phyloP scores from a whole-genome alignment of 1,140 invertebrate genomes.

The Ceratoteleas bidentatus region DNA sequence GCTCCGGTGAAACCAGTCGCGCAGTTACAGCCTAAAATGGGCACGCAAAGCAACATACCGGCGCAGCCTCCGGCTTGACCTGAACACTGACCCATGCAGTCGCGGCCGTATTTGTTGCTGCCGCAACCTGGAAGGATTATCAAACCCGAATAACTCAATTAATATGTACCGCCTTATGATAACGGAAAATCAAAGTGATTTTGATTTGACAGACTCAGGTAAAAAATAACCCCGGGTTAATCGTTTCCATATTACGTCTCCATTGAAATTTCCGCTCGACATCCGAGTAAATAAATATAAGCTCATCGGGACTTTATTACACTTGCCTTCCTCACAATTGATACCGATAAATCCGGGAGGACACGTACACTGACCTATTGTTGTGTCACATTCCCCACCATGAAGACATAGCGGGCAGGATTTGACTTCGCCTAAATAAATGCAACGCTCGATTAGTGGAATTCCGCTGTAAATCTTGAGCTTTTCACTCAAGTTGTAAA shows the following conservation, averaged over 20 bases:
- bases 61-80: slow-evolving; percentile 52
- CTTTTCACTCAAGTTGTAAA: background rate
- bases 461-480: slow-evolving; percentile 7
- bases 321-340: slow-evolving; percentile 62
- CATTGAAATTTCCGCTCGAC: slow-evolving; percentile 10
- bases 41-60: slow-evolving; percentile 59
- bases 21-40: slow-evolving; percentile 56
- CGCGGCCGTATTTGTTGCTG: slow-evolving; percentile 57
- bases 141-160: slow-evolving; percentile 41
- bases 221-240: background rate
- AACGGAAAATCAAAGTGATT: no score
- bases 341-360: slow-evolving; percentile 59
- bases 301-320: slow-evolving; percentile 18
- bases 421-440: slow-evolving; percentile 40
- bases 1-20: slow-evolving; percentile 57
- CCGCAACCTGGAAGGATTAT: slow-evolving; percentile 55
- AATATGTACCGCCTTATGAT: background rate
- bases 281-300: slow-evolving; percentile 40
- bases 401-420: slow-evolving; percentile 53
- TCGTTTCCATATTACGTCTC: slow-evolving; percentile 1
- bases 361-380: slow-evolving; percentile 59
- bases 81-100: slow-evolving; percentile 60
- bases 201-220: background rate
- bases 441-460: slow-evolving; percentile 26
- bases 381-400: slow-evolving; percentile 59